These are phyloP conservation scores for Ctenopoma kingsleyae DNA, from an alignment of 2,797 vertebrate species.

Conservation along the genomic window DNA sequence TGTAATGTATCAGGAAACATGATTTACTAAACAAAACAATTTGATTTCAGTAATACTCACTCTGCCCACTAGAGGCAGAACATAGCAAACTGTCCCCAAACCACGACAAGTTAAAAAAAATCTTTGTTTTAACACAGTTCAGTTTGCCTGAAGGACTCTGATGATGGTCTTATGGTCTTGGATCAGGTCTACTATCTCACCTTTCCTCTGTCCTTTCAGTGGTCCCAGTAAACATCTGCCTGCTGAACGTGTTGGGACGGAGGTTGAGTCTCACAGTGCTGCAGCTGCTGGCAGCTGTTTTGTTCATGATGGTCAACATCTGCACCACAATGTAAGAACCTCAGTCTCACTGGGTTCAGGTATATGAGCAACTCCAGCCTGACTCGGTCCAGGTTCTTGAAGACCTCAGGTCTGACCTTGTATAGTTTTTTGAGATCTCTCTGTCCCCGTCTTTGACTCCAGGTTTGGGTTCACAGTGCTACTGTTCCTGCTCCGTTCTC, in stretches of 20 bases:
- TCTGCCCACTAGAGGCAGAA: no score
- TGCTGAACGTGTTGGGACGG: constrained; percentile 91
- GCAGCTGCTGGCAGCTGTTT: constrained; percentile 86
- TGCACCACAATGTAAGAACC: constrained; percentile 91
- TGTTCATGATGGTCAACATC: constrained; percentile 92
- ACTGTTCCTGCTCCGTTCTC: constrained; percentile 91
- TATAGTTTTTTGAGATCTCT: neutral
- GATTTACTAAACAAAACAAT: no score
- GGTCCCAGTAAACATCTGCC: constrained; percentile 90
- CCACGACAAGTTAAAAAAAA: neutral
- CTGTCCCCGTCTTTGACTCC: constrained; percentile 21
- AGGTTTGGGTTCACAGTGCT: constrained; percentile 89
- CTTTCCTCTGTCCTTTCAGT: constrained; percentile 76
- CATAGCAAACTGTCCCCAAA: no score
- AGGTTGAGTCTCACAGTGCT: constrained; percentile 87
- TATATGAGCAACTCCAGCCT: neutral
- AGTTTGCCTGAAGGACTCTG: neutral
- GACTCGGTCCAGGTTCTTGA: neutral
- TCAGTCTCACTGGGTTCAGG: neutral
- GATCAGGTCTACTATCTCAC: constrained; percentile 1
- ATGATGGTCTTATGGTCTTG: neutral
- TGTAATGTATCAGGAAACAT: no score
- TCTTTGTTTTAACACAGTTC: neutral
- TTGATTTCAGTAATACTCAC: no score
- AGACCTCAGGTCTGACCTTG: neutral